Conservation (phyloP, 2,113 vertebrate species). For the Coreoperca whiteheadi region DNA sequence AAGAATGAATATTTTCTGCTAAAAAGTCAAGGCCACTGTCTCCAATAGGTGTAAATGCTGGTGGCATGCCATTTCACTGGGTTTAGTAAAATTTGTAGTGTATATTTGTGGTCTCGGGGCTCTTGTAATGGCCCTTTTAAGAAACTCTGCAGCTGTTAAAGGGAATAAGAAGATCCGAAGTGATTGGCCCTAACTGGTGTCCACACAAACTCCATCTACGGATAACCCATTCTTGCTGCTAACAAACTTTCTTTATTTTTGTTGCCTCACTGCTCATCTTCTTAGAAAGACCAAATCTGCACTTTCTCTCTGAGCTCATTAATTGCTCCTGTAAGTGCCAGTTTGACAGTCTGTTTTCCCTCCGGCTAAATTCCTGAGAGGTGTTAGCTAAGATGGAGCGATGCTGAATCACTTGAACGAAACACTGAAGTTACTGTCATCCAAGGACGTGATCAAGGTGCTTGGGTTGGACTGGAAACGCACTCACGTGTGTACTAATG, state of each 20-base stretch:
- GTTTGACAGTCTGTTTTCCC: constrained; percentile 35
- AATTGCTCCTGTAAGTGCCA: constrained; percentile 14
- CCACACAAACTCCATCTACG: no score
- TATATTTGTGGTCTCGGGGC: no score
- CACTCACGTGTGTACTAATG: not conserved
- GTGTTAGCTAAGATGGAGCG: constrained; percentile 31
- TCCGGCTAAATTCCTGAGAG: constrained; percentile 54
- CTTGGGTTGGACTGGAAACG: constrained; percentile 5
- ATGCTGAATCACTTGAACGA: constrained; percentile 43
- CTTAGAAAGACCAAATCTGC: not conserved
- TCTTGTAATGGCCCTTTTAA: no score
- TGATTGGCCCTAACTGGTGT: no score
- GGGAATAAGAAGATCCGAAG: no score
- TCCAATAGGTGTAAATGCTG: no score
- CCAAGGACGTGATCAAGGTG: constrained; percentile 57
- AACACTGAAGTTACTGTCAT: constrained; percentile 66
- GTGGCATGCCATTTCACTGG: no score
- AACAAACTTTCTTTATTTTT: not conserved
- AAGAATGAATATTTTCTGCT: not conserved
- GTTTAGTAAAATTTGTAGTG: no score
- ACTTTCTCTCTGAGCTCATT: constrained; percentile 17
- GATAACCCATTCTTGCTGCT: no score
- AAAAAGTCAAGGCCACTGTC: not conserved
- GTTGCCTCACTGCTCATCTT: not conserved
- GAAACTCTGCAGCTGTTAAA: no score